A percentile compares a stretch with the other conserved stretches of the same genome.
Evolutionary conservation across 2,113 vertebrate genomes (phyloP).

Genomic region (Lophura nycthemera): DNA sequence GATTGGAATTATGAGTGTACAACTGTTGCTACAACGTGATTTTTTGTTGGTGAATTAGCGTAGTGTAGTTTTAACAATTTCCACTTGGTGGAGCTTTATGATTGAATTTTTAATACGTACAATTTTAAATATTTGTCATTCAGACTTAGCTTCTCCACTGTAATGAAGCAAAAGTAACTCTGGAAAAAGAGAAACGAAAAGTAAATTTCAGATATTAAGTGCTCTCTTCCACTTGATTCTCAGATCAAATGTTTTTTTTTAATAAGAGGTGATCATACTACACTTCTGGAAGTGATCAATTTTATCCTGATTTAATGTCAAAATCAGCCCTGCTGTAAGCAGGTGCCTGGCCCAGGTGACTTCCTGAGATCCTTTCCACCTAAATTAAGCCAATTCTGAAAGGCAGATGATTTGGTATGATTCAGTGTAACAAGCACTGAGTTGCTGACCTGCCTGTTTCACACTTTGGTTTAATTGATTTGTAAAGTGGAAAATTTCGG

Average conservation of each 20-base stretch:
- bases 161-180: constrained; percentile 5
- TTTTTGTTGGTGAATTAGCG: neutral
- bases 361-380: neutral
- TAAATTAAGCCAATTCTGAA: neutral
- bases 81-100: constrained; percentile 86
- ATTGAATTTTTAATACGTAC: constrained; percentile 76
- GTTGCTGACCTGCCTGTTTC: neutral
- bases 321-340: neutral
- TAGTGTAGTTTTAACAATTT: constrained; percentile 72
- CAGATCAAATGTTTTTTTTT: constrained; percentile 20
- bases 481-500: neutral
- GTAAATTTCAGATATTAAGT: constrained; percentile 1
- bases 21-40: neutral
- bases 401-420: neutral
- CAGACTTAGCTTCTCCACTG: neutral
- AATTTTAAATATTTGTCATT: constrained; percentile 18
- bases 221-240: constrained; percentile 17
- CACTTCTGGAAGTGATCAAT: neutral
- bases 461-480: neutral
- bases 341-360: neutral
- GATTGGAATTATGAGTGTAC: neutral
- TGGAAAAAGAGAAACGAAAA: constrained; percentile 44
- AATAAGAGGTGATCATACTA: neutral
- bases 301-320: neutral
- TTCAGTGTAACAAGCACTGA: neutral